Conservation (phyloP, 2,113 vertebrate species). For the Danionella cerebrum region DNA sequence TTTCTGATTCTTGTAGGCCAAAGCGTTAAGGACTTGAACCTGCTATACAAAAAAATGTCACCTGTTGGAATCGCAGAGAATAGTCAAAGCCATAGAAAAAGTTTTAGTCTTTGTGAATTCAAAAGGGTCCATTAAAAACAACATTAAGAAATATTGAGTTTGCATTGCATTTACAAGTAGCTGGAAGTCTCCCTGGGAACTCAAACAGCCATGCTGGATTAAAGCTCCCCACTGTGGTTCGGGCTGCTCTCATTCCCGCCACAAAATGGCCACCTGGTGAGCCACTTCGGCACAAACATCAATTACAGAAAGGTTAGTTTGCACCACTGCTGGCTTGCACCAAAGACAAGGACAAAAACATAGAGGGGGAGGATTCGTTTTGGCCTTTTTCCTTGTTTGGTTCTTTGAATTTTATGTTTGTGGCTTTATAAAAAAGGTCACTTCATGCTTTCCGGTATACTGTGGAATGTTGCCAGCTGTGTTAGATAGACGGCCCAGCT, state of each 20-base stretch:
- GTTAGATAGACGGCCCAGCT: background rate
- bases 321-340: conserved; percentile 48
- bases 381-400: conserved; percentile 34
- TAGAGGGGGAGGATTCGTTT: conserved; percentile 30
- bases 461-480: background rate
- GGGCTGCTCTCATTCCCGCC: conserved; percentile 39
- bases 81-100: too few relatives aligned
- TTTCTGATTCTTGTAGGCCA: too few relatives aligned
- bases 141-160: too few relatives aligned
- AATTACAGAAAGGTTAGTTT: conserved; percentile 73
- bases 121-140: too few relatives aligned
- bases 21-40: too few relatives aligned
- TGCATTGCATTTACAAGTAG: too few relatives aligned
- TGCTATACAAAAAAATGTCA: too few relatives aligned
- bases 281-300: conserved; percentile 50
- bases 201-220: conserved; percentile 8
- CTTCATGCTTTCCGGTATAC: conserved; percentile 19
- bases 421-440: conserved; percentile 47
- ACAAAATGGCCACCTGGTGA: conserved; percentile 51
- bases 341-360: conserved; percentile 41
- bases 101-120: too few relatives aligned
- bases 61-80: too few relatives aligned
- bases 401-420: conserved; percentile 28
- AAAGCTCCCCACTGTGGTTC: conserved; percentile 22
- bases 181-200: conserved; percentile 9